Percentiles rank a stretch among this genome's conserved stretches.
phyloP scores from a whole-genome alignment of 2,797 vertebrate species.

The Labeo calbasu region DNA sequence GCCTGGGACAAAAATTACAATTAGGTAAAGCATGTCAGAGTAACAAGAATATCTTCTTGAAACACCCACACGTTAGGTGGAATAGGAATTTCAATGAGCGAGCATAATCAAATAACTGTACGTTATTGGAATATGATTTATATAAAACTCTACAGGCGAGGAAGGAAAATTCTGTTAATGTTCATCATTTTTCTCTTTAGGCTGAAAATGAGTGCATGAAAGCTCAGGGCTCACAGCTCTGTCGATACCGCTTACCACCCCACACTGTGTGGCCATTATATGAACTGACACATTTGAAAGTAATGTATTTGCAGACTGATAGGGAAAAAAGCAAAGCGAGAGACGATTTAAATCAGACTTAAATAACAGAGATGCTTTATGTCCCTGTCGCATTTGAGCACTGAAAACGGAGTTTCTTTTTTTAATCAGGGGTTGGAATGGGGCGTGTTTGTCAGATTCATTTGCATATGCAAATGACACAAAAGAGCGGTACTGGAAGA shows the following conservation, averaged over 20 bases:
- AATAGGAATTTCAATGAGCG: slow-evolving; percentile 59
- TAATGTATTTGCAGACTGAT: slow-evolving; percentile 44
- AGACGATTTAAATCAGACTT: slow-evolving; percentile 48
- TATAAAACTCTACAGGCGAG: slow-evolving; percentile 47
- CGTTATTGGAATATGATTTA: slow-evolving; percentile 62
- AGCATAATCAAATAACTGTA: slow-evolving; percentile 54
- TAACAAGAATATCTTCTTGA: slow-evolving; percentile 49
- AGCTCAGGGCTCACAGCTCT: slow-evolving; percentile 42
- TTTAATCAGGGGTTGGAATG: slow-evolving; percentile 8
- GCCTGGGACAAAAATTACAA: slow-evolving; percentile 46
- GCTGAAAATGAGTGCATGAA: slow-evolving; percentile 50
- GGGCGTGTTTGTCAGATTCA: slow-evolving; percentile 60
- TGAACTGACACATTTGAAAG: slow-evolving; percentile 55
- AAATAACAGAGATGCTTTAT: slow-evolving; percentile 65
- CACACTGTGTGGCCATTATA: slow-evolving; percentile 38
- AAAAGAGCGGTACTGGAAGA: slow-evolving; percentile 21
- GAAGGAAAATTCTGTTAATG: slow-evolving; percentile 53
- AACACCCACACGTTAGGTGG: slow-evolving; percentile 44
- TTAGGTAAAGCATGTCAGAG: slow-evolving; percentile 46
- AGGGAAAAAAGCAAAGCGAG: slow-evolving; percentile 53
- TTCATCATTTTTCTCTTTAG: slow-evolving; percentile 53
- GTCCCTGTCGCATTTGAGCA: slow-evolving; percentile 15
- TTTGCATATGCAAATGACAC: slow-evolving; percentile 59
- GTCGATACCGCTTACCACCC: slow-evolving; percentile 17
- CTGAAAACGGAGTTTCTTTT: slow-evolving; percentile 41